Evolutionary conservation across 2,888 invertebrate species (phyloP), one percentile per base, ranked within the genome.

Genomic region (Disparrhopalites patrizii): DNA sequence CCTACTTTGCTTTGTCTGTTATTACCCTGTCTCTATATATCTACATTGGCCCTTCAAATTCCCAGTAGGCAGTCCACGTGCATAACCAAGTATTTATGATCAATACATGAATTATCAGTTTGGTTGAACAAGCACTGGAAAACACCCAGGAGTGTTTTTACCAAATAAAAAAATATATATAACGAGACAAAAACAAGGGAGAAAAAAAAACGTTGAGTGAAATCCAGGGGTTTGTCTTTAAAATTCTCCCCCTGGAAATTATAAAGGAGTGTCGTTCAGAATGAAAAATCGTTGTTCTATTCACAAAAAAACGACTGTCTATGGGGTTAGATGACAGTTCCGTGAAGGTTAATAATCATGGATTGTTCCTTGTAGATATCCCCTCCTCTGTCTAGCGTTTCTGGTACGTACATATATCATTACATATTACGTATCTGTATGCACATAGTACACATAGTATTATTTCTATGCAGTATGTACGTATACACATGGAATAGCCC

Each of bases 241-340:
- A 18, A 23, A n/a, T 20, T 23, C 18, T 47, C 25, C 8, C 2
- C 23, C 20, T 23, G 8, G 25, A 20, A 47, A 36, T 15, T 15
- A 36, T 7, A 36, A 15, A 36, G 3, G 25, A 23, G 8, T 43
- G 20, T 47, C 47, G 10, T 47, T 47, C n/a, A n/a, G n/a, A 23
- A 5, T 47, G 15, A 47, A 47, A 23, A n/a, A 25, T 23, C 47
- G 8, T 8, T n/a, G n/a, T n/a, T n/a, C n/a, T n/a, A n/a, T n/a
- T n/a, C n/a, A 20, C 25, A 25, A 47, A 47, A n/a, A 47, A 47
- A 47, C 25, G 40, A 23, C 47, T 47, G 25, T 13, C 23, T n/a
- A n/a, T n/a, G n/a, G n/a, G 47, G 47, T 25, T 23, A 47, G 25
- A 47, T 23, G 47, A 47, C 47, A 47, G 47, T 47, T 20, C 47